Conservation (phyloP, 1,140 invertebrate species). For the Tetraneura akinire region DNA sequence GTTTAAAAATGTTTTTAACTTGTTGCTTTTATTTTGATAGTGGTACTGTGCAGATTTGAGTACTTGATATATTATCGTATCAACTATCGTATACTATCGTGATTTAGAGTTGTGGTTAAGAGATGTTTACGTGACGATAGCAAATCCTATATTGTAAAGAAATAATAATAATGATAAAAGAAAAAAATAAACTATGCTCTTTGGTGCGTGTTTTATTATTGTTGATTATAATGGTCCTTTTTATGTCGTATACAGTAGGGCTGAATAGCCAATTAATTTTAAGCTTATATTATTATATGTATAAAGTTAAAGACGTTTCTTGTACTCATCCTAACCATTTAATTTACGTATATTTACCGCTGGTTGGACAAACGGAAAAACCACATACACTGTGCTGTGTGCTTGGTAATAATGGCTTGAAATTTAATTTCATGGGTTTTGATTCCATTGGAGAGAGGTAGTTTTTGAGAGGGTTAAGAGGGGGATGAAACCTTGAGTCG, state of each 20-base stretch:
- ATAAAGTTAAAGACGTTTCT: slow-evolving; percentile 34
- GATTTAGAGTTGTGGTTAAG: neutral
- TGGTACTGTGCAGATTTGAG: neutral
- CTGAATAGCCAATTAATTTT: slow-evolving; percentile 38
- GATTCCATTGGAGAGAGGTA: slow-evolving; percentile 30
- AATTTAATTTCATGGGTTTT: slow-evolving; percentile 52
- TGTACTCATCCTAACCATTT: neutral
- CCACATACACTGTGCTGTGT: slow-evolving; percentile 20
- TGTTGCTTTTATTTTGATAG: neutral
- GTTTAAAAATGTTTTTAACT: neutral
- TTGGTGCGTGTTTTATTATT: slow-evolving; percentile 27
- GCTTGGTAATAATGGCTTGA: slow-evolving; percentile 22
- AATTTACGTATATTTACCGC: neutral
- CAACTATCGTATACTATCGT: too few relatives aligned
- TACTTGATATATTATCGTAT: neutral
- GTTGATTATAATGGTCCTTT: slow-evolving; percentile 17
- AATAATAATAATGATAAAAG: slow-evolving; percentile 3
- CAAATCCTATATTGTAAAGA: neutral
- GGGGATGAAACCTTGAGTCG: neutral
- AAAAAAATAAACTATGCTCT: neutral
- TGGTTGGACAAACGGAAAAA: slow-evolving; percentile 26
- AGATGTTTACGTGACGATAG: slow-evolving; percentile 4
- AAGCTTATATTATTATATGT: slow-evolving; percentile 31
- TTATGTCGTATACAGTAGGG: slow-evolving; percentile 1
- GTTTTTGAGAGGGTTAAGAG: slow-evolving; percentile 26